A percentile compares a stretch with the other conserved stretches of the same genome.
phyloP scores from a whole-genome alignment of 2,113 vertebrate genomes.

The Tauraco erythrolophus region DNA sequence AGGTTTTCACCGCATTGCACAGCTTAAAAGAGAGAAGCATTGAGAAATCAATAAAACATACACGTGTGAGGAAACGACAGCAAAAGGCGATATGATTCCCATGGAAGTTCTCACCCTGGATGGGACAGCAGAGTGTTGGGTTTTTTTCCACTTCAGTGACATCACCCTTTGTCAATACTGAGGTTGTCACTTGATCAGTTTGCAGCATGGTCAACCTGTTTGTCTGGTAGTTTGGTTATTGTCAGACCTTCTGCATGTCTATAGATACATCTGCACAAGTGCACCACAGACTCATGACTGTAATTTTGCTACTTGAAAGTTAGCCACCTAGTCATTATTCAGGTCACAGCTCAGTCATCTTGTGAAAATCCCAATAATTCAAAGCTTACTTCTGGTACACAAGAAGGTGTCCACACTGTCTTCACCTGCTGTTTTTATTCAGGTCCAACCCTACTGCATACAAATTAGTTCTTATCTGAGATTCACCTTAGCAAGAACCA shows the following conservation, averaged over 20 bases:
- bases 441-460: neutral
- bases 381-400: neutral
- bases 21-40: constrained; percentile 42
- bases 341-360: neutral
- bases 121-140: too few species aligned
- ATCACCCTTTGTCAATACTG: neutral
- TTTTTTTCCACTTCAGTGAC: neutral
- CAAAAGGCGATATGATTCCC: neutral
- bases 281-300: neutral
- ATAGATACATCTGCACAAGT: neutral
- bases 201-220: neutral
- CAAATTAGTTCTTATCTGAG: neutral
- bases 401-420: neutral
- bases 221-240: neutral
- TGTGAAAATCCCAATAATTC: neutral
- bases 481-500: neutral
- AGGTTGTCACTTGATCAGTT: neutral
- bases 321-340: neutral
- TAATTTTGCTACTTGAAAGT: neutral
- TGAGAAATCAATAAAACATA: neutral
- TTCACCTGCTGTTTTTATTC: neutral
- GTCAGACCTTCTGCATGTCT: neutral
- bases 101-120: neutral
- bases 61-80: rapidly evolving
- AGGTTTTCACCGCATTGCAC: constrained; percentile 73